Conservation (phyloP, 2,113 vertebrate species). For the Xerus inauris region DNA sequence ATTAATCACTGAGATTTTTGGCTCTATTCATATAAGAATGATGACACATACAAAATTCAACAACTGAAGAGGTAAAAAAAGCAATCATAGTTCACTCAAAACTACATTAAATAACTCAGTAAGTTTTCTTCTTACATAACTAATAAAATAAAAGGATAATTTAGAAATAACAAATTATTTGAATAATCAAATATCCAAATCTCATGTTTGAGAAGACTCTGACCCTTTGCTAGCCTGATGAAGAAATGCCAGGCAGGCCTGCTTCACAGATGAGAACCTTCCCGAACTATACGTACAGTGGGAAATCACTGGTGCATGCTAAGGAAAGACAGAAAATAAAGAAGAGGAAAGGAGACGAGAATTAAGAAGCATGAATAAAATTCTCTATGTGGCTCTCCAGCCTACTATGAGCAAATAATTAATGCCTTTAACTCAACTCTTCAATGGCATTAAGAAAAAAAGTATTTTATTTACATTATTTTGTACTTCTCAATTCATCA, state of each 20-base stretch:
- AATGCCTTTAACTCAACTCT: neutral
- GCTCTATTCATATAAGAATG: neutral
- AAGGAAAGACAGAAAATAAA: neutral
- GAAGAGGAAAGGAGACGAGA: no score
- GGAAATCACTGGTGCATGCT: no score
- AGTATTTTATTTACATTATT: neutral
- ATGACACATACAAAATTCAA: neutral
- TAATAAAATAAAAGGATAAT: neutral
- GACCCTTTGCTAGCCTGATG: neutral
- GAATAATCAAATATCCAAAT: neutral
- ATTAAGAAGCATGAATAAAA: neutral
- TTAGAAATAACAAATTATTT: neutral
- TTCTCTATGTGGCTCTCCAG: neutral
- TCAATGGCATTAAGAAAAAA: neutral
- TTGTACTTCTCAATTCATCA: neutral
- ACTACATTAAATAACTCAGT: neutral
- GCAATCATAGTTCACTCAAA: neutral
- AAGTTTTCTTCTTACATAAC: neutral
- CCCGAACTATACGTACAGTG: neutral
- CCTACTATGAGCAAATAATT: neutral
- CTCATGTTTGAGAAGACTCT: neutral
- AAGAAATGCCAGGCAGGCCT: neutral
- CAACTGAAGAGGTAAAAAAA: neutral
- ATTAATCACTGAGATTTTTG: neutral
- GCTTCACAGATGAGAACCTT: neutral